These are phyloP conservation scores for Xylota segnis DNA, from an alignment of 2,888 invertebrate species.

Conservation along the genomic window DNA sequence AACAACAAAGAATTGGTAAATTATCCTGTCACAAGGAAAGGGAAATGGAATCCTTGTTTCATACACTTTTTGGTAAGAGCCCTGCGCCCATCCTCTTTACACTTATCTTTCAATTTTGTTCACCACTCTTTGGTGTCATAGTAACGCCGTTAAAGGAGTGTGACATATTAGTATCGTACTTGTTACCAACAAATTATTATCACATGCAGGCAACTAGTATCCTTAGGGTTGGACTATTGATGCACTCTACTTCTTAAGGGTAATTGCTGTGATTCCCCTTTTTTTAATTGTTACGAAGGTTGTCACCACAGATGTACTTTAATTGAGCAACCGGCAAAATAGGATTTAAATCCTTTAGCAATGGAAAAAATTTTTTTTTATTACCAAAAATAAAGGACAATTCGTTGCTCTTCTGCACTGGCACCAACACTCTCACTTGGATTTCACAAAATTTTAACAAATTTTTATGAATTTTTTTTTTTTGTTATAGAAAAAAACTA, in stretches of 20 bases:
- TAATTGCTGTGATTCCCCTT: constrained; percentile 1
- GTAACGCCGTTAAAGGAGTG: not conserved
- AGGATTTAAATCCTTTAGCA: not conserved
- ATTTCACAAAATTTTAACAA: constrained; percentile 15
- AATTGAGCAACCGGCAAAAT: constrained; percentile 63
- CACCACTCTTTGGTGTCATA: not conserved
- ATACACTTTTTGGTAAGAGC: not conserved
- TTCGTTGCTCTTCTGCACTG: constrained; percentile 46
- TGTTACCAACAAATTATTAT: constrained; percentile 51
- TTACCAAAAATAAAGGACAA: constrained; percentile 52
- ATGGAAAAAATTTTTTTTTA: constrained; percentile 5
- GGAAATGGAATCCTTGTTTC: constrained; percentile 1
- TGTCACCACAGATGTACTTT: not conserved
- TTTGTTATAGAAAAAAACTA: constrained; percentile 20
- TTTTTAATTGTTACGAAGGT: not conserved
- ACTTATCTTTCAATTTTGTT: constrained; percentile 44
- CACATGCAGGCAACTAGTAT: constrained; percentile 60
- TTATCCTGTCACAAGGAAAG: constrained; percentile 32
- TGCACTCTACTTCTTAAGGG: constrained; percentile 21
- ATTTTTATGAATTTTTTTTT: constrained; percentile 14
- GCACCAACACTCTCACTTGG: constrained; percentile 28
- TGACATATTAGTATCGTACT: constrained; percentile 35
- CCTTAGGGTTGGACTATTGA: constrained; percentile 41
- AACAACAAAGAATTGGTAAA: constrained; percentile 36
- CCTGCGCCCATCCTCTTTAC: constrained; percentile 9